A percentile compares a stretch with the other conserved stretches of the same genome.
These are phyloP conservation scores for Poecile atricapillus DNA, from an alignment of 2,113 vertebrate species.

Conservation along the genomic window DNA sequence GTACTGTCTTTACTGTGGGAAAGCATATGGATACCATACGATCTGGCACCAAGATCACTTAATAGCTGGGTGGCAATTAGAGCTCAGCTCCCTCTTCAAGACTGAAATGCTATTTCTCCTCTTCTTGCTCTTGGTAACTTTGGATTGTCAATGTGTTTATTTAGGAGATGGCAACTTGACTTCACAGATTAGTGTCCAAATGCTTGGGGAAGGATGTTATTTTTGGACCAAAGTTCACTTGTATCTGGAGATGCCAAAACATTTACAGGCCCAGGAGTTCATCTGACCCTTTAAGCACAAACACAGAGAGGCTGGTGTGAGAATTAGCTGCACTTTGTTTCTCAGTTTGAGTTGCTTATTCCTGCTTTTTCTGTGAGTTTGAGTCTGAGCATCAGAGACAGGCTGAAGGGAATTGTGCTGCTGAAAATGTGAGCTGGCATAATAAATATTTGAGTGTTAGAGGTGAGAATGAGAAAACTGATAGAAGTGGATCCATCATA, in stretches of 20 bases:
- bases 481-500: neutral
- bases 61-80: neutral
- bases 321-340: neutral
- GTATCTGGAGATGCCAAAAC: neutral
- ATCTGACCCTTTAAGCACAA: neutral
- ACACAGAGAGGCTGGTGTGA: neutral
- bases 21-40: neutral
- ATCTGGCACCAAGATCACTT: neutral
- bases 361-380: neutral
- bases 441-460: neutral
- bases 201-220: neutral
- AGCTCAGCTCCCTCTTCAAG: neutral
- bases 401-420: neutral
- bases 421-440: neutral
- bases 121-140: neutral
- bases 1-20: neutral
- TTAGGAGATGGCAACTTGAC: neutral
- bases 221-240: neutral
- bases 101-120: neutral
- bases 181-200: neutral
- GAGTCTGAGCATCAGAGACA: neutral
- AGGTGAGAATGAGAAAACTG: neutral
- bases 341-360: neutral
- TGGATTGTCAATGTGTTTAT: neutral
- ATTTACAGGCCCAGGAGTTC: neutral